Base-by-base conservation (phyloP, 1,140 invertebrate genomes). In the Lepidostoma basale region DNA sequence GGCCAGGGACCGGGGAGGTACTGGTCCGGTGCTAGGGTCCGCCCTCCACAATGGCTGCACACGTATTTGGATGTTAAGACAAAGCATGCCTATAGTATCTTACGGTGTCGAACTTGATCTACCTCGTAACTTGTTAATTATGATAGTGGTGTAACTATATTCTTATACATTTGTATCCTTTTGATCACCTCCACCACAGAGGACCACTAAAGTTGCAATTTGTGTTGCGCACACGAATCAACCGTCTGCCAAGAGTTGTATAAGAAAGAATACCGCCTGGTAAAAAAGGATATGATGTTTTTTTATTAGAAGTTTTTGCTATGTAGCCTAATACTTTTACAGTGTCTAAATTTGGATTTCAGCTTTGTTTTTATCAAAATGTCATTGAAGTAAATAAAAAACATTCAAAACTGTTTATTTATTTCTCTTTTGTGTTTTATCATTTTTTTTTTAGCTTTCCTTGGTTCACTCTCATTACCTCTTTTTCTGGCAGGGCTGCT, bases 281-380 rank as follows among this genome's bases (percentile, higher is more conserved):
- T 59, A 3, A 39, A 59, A 59, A 23, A 18, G 30, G 30, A 59
- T 40, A 59, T 36, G 16, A 58, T 36, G 36, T 20, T 59, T 59
- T 59, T 16, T 39, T 59, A 14, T 56, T 56, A 56, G 52, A 56
- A 56, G 33, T 39, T 59, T 54, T 59, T 59, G 54, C 54, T 59
- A 59, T 39, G 54, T 59, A 59, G 54, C 54, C 18, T 59, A 59
- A 59, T 59, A 6, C n/a, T 59, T 59, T 59, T 59, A 59, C 54
- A 10, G 36, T 59, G 33, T 59, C 33, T 23, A 59, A 59, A 39
- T 59, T 59, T 59, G 54, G 54, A 36, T 39, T 59, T 59, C 54
- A 59, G 54, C 54, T 59, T n/a, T 59, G 54, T 59, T 59, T 59
- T 59, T 40, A 39, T 59, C 54, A 39, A 59, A 59, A 59, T 59